Base-by-base conservation (phyloP, 2,888 invertebrate genomes). In the Brachyopa scutellaris region DNA sequence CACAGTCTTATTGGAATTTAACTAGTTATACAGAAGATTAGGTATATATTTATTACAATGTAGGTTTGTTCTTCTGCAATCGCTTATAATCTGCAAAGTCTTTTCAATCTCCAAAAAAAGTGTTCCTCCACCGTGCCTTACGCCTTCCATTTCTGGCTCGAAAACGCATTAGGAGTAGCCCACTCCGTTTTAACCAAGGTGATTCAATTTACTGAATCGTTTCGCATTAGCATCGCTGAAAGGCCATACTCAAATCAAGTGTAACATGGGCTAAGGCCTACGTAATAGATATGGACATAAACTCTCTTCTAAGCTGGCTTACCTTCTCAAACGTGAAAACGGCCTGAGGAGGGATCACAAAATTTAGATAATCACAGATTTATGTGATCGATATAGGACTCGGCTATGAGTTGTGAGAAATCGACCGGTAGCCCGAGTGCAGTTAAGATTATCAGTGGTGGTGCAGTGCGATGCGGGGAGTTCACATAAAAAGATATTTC, bases 291-390 rank as follows among this genome's bases (percentile, higher is more conserved):
- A 29, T 2, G 21, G 40, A 9, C 55, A 49, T 64, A 49, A 66
- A 42, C 61, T 38, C 55, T 47, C 38, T 33, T 31, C 45, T 19
- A 6, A 51, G 33, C n/a, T 17, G 40, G 21, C 29, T 11, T 19
- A 57, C 33, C 42, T 26, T 11, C 8, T 23, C 40, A 13, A 15
- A 17, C 33, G 31, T 33, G 17, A 8, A 21, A 40, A n/a, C 55
- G 15, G 15, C 15, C 23, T 4, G n/a, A n/a, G 38, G 9, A 21
- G 29, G 57, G 45, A 69, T 80, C 74, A 69, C 49, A 64, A 64
- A 74, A 80, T 51, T 64, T 42, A 62, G 80, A 80, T 80, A 80
- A 80, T 80, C 80, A 36, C 29, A 76, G 80, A 80, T 80, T 80
- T 80, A 80, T 80, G 74, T 80, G 80, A 80, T 64, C 62, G 80